phyloP scores from a whole-genome alignment of 2,888 invertebrate genomes.

The Pharmacophagus antenor region DNA sequence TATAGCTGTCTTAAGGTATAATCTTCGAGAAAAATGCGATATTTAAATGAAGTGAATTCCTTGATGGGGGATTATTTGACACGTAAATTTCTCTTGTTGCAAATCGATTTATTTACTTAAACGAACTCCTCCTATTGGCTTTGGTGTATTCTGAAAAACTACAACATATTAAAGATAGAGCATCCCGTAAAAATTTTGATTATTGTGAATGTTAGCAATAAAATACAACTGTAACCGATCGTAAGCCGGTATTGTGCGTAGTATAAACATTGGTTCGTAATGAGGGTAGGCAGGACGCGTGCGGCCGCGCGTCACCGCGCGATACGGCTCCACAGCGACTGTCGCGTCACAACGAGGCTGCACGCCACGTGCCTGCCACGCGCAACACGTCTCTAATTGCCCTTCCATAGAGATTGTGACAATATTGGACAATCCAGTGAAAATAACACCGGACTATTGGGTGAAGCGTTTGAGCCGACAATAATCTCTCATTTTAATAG shows the following conservation, averaged over 20 bases:
- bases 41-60: slow-evolving; percentile 80
- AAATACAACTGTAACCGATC: slow-evolving; percentile 56
- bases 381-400: slow-evolving; percentile 77
- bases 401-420: slow-evolving; percentile 74
- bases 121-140: slow-evolving; percentile 37
- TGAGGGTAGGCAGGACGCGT: slow-evolving; percentile 54
- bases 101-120: slow-evolving; percentile 69
- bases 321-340: slow-evolving; percentile 34
- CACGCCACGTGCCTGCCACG: slow-evolving; percentile 70
- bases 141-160: not conserved
- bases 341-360: slow-evolving; percentile 38
- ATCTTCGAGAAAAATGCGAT: slow-evolving; percentile 81
- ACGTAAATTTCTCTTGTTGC: slow-evolving; percentile 64
- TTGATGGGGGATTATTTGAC: slow-evolving; percentile 66
- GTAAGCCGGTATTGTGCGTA: slow-evolving; percentile 51
- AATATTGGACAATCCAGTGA: slow-evolving; percentile 80
- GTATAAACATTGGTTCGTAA: slow-evolving; percentile 66
- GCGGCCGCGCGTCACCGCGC: slow-evolving; percentile 42
- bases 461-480: slow-evolving; percentile 60
- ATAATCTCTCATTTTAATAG: slow-evolving; percentile 80
- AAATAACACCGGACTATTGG: slow-evolving; percentile 73
- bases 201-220: slow-evolving; percentile 32
- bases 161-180: not conserved
- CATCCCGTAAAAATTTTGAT: slow-evolving; percentile 25
- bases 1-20: slow-evolving; percentile 81